A percentile compares a stretch with the other conserved stretches of the same genome.
These are phyloP conservation scores for Anoncus sp. DNA, from an alignment of 2,888 invertebrate species.

Conservation along the genomic window DNA sequence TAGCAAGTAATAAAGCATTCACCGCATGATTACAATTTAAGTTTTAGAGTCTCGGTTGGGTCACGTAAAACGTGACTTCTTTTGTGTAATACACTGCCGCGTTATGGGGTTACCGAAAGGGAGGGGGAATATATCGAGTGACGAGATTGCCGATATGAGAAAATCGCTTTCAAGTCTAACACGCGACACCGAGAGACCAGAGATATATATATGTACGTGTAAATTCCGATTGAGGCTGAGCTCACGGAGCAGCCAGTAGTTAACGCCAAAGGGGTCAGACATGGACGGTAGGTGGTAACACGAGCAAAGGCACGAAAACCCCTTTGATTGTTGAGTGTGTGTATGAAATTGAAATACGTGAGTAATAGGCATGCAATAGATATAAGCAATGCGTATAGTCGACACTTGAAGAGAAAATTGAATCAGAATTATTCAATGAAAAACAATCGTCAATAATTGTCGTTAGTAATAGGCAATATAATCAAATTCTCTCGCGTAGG, in stretches of 20 bases:
- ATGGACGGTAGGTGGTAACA: constrained; percentile 18
- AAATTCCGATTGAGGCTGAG: constrained; percentile 13
- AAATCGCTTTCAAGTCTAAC: constrained; percentile 33
- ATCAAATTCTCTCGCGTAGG: too few relatives aligned
- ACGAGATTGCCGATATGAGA: constrained; percentile 49
- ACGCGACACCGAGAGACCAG: constrained; percentile 23
- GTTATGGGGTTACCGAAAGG: constrained; percentile 26
- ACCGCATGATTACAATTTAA: constrained; percentile 29
- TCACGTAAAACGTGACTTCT: constrained; percentile 41
- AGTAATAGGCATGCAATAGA: neutral
- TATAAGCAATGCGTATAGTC: neutral
- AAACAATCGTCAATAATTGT: neutral
- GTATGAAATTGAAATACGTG: neutral
- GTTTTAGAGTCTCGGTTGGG: constrained; percentile 26
- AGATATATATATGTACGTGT: neutral
- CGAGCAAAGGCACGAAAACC: constrained; percentile 11
- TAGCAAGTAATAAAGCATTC: constrained; percentile 16
- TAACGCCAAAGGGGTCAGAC: constrained; percentile 42
- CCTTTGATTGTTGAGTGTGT: neutral
- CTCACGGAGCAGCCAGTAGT: constrained; percentile 25
- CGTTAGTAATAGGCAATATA: neutral
- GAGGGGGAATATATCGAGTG: constrained; percentile 44
- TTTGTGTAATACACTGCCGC: constrained; percentile 44
- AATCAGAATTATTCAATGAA: neutral
- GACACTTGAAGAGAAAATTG: neutral